phyloP scores from a whole-genome alignment of 2,797 vertebrate species.

The Myotis pilosus region DNA sequence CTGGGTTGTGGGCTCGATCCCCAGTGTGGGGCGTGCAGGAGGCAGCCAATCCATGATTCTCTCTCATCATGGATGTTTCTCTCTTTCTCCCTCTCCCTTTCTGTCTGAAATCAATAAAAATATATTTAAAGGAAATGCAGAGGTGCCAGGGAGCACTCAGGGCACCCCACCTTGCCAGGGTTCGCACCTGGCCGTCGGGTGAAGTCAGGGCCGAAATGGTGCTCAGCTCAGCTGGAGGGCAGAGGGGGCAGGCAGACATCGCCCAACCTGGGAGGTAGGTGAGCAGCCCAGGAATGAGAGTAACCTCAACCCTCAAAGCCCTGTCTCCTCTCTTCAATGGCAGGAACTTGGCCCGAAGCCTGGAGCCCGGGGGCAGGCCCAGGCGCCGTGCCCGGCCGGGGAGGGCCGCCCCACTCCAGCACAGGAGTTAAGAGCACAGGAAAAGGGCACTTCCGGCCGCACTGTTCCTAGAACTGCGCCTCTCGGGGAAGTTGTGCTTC shows the following conservation, averaged over 20 bases:
- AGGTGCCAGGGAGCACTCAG: neutral
- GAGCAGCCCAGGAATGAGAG: neutral
- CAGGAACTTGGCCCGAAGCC: neutral
- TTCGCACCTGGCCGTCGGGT: neutral
- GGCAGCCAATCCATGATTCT: too few species aligned
- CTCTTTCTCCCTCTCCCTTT: too few species aligned
- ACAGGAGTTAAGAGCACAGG: conserved; percentile 40
- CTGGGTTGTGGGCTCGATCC: too few species aligned
- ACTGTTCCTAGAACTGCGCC: conserved; percentile 46
- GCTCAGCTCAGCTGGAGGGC: neutral
- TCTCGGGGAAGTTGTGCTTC: conserved; percentile 58
- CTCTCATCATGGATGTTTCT: too few species aligned
- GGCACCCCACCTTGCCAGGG: neutral
- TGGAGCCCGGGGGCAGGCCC: neutral
- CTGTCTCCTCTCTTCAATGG: neutral
- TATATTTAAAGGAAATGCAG: neutral
- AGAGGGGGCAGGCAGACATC: neutral
- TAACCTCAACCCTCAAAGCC: neutral
- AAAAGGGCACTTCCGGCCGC: conserved; percentile 57
- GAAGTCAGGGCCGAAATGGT: neutral
- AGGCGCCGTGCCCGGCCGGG: neutral
- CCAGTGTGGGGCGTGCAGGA: too few species aligned
- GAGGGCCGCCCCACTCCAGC: conserved; percentile 35
- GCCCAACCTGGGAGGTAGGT: neutral
- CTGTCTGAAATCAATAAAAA: too few species aligned